Evolutionary conservation across 2,797 vertebrate species (phyloP).

Genomic region (Eremophila alpestris): DNA sequence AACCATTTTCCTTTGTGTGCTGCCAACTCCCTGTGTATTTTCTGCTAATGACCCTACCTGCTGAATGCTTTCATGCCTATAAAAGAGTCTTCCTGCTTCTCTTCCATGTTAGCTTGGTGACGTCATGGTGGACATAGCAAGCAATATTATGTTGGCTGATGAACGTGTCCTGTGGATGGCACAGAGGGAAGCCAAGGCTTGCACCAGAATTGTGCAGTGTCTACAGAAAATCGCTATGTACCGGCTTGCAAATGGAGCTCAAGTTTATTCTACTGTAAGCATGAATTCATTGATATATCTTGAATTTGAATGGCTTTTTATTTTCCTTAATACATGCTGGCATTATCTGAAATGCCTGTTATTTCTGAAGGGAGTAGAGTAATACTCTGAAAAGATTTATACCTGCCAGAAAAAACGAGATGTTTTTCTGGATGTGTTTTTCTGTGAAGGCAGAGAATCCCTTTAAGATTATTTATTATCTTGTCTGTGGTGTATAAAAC

Average conservation of each 20-base stretch:
- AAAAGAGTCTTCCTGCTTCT: background rate
- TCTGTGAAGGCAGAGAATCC: background rate
- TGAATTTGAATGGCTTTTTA: background rate
- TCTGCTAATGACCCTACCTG: background rate
- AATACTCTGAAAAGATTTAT: background rate
- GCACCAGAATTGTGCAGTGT: conserved; percentile 90
- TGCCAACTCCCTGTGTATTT: background rate
- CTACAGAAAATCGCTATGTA: conserved; percentile 89
- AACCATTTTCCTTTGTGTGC: background rate
- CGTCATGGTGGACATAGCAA: conserved; percentile 96
- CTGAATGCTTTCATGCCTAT: background rate
- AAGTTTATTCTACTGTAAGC: conserved; percentile 91
- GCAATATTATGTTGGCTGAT: conserved; percentile 95
- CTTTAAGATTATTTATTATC: background rate
- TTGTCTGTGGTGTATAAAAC: background rate
- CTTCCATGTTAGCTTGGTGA: conserved; percentile 84
- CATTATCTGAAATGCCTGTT: background rate
- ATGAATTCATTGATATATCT: background rate
- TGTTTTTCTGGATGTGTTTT: background rate
- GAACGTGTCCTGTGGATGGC: conserved; percentile 94
- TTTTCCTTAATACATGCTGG: background rate
- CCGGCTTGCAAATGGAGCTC: conserved; percentile 85
- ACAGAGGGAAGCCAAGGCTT: conserved; percentile 91
- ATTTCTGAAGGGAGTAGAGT: background rate
- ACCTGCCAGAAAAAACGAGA: background rate